phyloP scores from a whole-genome alignment of 2,113 vertebrate genomes.

The Vimba vimba region DNA sequence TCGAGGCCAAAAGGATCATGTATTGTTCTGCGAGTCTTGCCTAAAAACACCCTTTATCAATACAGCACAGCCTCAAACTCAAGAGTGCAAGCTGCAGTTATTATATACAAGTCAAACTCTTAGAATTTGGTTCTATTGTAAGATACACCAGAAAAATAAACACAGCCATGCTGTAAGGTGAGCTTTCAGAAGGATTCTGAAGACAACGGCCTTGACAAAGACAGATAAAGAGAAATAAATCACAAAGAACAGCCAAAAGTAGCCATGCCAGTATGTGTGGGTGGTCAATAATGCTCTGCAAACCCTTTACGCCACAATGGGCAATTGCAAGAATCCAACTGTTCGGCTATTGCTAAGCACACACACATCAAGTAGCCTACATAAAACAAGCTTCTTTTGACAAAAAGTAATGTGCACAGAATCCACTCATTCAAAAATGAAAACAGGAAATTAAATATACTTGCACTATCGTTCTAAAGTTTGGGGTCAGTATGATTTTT shows the following conservation, averaged over 20 bases:
- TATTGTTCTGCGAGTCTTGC: background rate
- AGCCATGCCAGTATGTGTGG: constrained; percentile 15
- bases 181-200: background rate
- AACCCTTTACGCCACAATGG: constrained; percentile 5
- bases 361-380: background rate
- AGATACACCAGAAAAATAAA: background rate
- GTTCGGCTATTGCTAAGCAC: constrained; percentile 19
- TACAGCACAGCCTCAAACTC: background rate
- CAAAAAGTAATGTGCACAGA: background rate
- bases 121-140: background rate
- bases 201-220: constrained; percentile 7
- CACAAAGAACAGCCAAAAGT: constrained; percentile 30
- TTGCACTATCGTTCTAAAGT: background rate
- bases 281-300: constrained; percentile 12
- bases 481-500: background rate
- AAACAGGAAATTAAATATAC: background rate
- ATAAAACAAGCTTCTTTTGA: background rate
- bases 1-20: background rate
- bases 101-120: background rate
- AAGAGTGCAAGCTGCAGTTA: background rate
- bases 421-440: background rate
- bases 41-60: background rate
- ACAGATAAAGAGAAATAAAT: constrained; percentile 14
- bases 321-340: constrained; percentile 2
- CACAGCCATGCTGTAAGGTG: background rate